Conservation (phyloP, 2,888 invertebrate species). For the Dilophus febrilis region DNA sequence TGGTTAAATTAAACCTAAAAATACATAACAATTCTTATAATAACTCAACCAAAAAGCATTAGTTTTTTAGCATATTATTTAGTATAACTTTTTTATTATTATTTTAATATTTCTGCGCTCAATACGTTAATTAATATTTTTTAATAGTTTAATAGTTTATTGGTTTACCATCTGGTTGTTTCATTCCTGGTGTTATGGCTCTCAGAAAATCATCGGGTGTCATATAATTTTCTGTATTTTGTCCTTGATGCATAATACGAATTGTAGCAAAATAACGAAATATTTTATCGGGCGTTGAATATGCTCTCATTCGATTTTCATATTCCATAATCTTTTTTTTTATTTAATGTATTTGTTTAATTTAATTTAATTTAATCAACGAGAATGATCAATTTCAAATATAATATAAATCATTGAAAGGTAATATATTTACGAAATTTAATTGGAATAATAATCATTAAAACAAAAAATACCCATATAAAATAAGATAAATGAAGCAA, state of each 20-base stretch:
- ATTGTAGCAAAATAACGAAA: constrained; percentile 98
- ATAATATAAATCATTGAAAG: too few species aligned
- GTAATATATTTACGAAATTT: too few species aligned
- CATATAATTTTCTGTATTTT: constrained; percentile 74
- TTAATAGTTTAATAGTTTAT: too few species aligned
- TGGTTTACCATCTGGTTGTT: constrained; percentile 93
- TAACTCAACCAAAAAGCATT: too few species aligned
- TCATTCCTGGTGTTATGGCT: constrained; percentile 88
- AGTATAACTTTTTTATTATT: too few species aligned
- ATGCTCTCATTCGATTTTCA: constrained; percentile 88
- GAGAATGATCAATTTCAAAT: neutral
- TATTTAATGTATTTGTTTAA: neutral
- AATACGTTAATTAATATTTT: too few species aligned
- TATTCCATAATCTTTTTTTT: constrained; percentile 78
- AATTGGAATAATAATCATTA: neutral
- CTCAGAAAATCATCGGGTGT: constrained; percentile 95
- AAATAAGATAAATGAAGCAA: constrained; percentile 7
- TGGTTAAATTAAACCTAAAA: too few species aligned
- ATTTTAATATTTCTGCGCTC: too few species aligned
- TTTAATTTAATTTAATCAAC: constrained; percentile 1
- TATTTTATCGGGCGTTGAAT: constrained; percentile 97
- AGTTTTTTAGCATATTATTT: too few species aligned
- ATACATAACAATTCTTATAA: too few species aligned
- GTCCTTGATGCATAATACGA: constrained; percentile 43
- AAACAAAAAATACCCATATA: neutral